phyloP scores from a whole-genome alignment of 2,113 vertebrate genomes.

The Sarotherodon lohbergeri region DNA sequence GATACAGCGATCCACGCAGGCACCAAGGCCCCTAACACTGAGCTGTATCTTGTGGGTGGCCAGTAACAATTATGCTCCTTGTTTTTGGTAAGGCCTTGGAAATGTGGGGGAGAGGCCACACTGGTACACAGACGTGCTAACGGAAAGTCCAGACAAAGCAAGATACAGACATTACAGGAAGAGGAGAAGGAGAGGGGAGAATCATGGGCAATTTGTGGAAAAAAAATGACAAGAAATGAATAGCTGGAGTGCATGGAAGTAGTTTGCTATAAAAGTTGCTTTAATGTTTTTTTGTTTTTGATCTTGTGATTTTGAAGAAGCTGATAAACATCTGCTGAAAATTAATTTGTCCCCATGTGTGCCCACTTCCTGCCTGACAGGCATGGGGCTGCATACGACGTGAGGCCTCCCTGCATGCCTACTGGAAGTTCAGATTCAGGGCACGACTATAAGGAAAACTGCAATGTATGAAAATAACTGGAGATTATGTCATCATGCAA shows the following conservation, averaged over 20 bases:
- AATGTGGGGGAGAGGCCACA: slow-evolving; percentile 37
- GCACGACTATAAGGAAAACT: background rate
- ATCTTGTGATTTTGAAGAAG: slow-evolving; percentile 34
- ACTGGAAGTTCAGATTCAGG: background rate
- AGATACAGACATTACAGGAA: slow-evolving; percentile 24
- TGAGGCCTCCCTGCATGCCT: background rate
- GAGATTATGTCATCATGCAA: background rate
- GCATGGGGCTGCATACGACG: background rate
- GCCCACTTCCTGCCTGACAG: slow-evolving; percentile 35
- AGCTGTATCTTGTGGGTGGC: slow-evolving; percentile 35
- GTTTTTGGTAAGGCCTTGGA: slow-evolving; percentile 40
- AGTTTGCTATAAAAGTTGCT: background rate
- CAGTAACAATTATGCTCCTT: slow-evolving; percentile 42
- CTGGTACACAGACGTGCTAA: slow-evolving; percentile 37
- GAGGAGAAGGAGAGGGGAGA: background rate
- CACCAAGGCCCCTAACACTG: background rate
- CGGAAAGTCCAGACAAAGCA: slow-evolving; percentile 24
- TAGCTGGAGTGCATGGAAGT: background rate
- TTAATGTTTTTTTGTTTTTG: background rate
- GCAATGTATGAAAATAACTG: background rate
- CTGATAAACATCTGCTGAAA: slow-evolving; percentile 41
- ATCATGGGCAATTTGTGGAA: background rate
- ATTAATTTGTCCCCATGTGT: slow-evolving; percentile 16
- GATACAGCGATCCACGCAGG: background rate
- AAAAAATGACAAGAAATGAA: background rate